Evolutionary conservation across 2,888 invertebrate species (phyloP).

Genomic region (Cataglyphis altisquamis): DNA sequence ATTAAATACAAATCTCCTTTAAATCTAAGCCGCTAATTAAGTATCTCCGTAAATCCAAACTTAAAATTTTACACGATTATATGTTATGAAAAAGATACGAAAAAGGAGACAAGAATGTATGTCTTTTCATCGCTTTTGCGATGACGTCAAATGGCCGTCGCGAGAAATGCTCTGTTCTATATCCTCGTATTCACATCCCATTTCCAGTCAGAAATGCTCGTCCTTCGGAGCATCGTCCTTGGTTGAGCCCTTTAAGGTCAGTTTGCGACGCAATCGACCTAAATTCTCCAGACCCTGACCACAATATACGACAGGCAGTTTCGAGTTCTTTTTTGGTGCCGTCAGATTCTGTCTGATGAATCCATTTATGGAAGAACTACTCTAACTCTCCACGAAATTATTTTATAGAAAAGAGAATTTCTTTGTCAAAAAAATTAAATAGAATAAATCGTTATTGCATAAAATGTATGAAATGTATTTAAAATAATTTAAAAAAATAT

Average conservation of each 20-base stretch:
- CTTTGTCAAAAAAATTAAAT: background rate
- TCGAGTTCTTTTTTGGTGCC: constrained; percentile 34
- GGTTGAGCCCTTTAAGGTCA: constrained; percentile 77
- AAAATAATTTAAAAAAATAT: background rate
- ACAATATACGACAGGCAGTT: constrained; percentile 74
- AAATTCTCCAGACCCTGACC: constrained; percentile 81
- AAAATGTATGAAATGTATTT: too few relatives aligned
- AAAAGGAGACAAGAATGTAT: background rate
- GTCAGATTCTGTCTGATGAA: constrained; percentile 53
- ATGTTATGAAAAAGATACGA: background rate
- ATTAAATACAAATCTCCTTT: background rate
- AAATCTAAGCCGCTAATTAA: background rate
- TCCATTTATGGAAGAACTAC: constrained; percentile 26
- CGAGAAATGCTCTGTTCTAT: constrained; percentile 1
- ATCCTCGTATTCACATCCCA: constrained; percentile 23
- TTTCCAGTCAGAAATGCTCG: constrained; percentile 49
- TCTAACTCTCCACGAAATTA: constrained; percentile 27
- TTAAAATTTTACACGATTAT: background rate
- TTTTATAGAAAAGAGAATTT: constrained; percentile 7
- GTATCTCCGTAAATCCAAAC: background rate
- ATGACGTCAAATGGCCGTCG: constrained; percentile 41
- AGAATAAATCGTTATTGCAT: background rate
- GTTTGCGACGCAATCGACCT: constrained; percentile 69
- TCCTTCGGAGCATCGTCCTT: constrained; percentile 71
- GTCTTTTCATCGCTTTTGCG: constrained; percentile 25